Percentiles rank a stretch among this genome's conserved stretches.
phyloP scores from a whole-genome alignment of 2,113 vertebrate species.

The Acrocephalus arundinaceus region DNA sequence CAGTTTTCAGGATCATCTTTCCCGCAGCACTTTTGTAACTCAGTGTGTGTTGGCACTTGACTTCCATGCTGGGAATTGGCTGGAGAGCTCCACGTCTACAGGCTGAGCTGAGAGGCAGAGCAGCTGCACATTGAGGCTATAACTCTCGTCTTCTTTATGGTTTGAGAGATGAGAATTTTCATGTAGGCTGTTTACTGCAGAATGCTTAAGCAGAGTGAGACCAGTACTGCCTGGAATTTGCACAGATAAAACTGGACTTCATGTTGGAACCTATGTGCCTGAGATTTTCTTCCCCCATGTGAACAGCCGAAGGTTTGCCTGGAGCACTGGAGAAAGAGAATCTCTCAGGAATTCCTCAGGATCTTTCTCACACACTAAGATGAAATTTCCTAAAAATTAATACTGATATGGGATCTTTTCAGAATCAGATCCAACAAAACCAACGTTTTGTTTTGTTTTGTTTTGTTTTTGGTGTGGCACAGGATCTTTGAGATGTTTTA shows the following conservation, averaged over 20 bases:
- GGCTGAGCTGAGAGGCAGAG: background rate
- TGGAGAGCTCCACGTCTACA: background rate
- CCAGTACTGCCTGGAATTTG: background rate
- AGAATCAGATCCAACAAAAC: background rate
- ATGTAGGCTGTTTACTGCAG: background rate
- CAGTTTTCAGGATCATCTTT: background rate
- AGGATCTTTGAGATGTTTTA: background rate
- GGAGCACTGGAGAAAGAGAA: background rate
- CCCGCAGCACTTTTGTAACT: accelerated
- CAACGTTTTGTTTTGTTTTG: background rate
- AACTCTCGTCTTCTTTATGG: background rate
- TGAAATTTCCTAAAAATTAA: background rate
- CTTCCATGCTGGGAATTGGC: background rate
- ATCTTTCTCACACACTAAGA: background rate
- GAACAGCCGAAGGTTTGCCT: background rate
- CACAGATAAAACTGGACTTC: background rate
- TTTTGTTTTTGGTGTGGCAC: background rate
- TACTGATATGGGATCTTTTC: background rate
- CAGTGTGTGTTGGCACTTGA: background rate
- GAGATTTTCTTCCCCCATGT: background rate
- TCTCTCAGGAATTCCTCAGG: background rate
- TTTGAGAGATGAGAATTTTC: background rate
- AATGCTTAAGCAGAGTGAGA: background rate
- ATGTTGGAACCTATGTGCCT: accelerated
- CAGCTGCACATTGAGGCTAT: background rate